Percentiles rank a stretch among this genome's conserved stretches.
These are phyloP conservation scores for Glossosoma conforme DNA, from an alignment of 1,140 invertebrate species.

Conservation along the genomic window DNA sequence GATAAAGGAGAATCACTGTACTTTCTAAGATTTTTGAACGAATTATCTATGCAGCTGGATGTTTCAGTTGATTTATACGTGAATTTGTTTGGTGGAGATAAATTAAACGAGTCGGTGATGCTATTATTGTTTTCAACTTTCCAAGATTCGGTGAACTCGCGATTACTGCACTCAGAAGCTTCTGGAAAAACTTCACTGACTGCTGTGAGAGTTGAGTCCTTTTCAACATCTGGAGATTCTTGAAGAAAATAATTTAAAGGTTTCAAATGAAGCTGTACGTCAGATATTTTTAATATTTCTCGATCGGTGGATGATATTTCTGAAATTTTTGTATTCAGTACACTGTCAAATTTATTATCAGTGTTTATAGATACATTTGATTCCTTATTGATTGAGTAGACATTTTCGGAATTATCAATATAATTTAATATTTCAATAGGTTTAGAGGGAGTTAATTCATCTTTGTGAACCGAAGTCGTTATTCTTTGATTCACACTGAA, in stretches of 20 bases:
- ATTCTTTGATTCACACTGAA: conserved; percentile 38
- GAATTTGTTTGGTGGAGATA: conserved; percentile 27
- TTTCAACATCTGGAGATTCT: conserved; percentile 23
- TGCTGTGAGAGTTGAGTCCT: conserved; percentile 24
- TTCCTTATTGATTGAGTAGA: too few species aligned
- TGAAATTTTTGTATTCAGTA: too few species aligned
- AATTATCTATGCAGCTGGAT: conserved; percentile 22
- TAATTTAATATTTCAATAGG: conserved; percentile 12
- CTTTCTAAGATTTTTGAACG: conserved; percentile 19
- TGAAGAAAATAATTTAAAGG: conserved; percentile 10
- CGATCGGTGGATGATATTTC: too few species aligned
- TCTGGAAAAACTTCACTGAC: conserved; percentile 21
- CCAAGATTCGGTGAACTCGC: conserved; percentile 23
- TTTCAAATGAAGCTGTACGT: conserved; percentile 24
- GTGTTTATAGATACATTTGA: too few species aligned
- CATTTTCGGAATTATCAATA: too few species aligned
- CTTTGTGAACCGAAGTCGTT: conserved; percentile 7
- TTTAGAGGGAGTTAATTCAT: conserved; percentile 9
- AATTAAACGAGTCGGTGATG: conserved; percentile 21
- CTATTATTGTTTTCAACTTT: conserved; percentile 27
- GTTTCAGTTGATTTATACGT: conserved; percentile 24
- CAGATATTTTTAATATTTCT: too few species aligned
- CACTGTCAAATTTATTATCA: too few species aligned
- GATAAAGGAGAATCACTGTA: conserved; percentile 21
- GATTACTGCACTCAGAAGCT: conserved; percentile 15